Conservation (phyloP, 2,888 invertebrate species). For the Muscina levida region DNA sequence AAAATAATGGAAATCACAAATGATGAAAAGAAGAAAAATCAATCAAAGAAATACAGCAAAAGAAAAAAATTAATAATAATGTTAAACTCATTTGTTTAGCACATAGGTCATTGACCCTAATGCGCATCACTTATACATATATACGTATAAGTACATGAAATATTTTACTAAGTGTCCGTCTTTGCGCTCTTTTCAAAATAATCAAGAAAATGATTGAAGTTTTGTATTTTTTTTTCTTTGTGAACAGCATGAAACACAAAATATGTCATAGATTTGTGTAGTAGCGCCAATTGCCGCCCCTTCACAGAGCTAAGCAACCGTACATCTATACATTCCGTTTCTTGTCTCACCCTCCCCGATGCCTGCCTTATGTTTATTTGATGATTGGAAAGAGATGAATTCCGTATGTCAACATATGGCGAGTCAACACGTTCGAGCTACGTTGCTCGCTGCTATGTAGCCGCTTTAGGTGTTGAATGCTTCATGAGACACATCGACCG, state of each 20-base stretch:
- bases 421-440: no score
- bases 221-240: no score
- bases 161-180: not conserved
- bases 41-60: conserved; percentile 12
- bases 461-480: no score
- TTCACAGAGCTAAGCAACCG: no score
- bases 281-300: no score
- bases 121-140: no score
- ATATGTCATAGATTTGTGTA: conserved; percentile 25
- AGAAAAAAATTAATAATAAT: conserved; percentile 13
- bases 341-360: no score
- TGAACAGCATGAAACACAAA: no score
- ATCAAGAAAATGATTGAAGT: conserved; percentile 25
- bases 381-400: conserved; percentile 5
- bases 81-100: not conserved
- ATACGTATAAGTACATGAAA: conserved; percentile 13
- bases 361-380: no score
- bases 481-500: no score
- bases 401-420: conserved; percentile 27
- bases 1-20: not conserved
- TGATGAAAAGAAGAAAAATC: not conserved
- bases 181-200: not conserved
- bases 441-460: no score
- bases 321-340: no score
- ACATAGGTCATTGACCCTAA: conserved; percentile 8